These are phyloP conservation scores for Boulengeromyrus knoepffleri DNA, from an alignment of 2,113 vertebrate genomes.

Conservation along the genomic window DNA sequence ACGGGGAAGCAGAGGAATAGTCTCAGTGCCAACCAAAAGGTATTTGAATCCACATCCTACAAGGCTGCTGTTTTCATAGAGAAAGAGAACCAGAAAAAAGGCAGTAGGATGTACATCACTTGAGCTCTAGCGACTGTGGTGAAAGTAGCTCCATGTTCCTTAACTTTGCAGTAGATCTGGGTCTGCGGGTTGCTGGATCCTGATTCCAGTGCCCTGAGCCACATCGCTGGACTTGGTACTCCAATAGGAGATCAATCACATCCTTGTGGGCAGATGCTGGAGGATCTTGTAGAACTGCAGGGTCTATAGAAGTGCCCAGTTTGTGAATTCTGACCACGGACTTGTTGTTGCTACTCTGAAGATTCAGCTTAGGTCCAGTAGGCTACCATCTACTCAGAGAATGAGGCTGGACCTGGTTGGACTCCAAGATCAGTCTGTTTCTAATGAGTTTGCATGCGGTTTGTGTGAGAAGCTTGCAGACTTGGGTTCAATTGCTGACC, in stretches of 20 bases:
- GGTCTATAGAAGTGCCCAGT: background rate
- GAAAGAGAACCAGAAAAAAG: background rate
- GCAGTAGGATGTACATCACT: background rate
- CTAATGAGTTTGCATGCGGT: background rate
- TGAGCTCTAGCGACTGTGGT: background rate
- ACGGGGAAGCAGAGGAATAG: background rate
- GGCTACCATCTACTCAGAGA: background rate
- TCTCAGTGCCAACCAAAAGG: background rate
- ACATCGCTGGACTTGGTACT: background rate
- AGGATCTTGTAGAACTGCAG: background rate
- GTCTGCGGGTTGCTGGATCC: background rate
- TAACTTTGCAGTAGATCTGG: background rate
- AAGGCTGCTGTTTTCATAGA: background rate
- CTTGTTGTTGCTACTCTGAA: background rate
- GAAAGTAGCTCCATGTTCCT: background rate
- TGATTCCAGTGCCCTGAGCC: too few species aligned
- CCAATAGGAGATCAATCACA: background rate
- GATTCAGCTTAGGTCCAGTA: background rate
- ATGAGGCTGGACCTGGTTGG: background rate
- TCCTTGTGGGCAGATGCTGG: background rate
- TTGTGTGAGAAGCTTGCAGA: background rate
- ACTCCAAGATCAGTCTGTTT: background rate
- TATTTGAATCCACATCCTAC: background rate
- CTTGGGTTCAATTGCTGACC: background rate
- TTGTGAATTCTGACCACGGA: background rate